Evolutionary conservation across 2,113 vertebrate genomes (phyloP), one percentile per base, ranked within the genome.

Genomic region (Xenus cinereus): DNA sequence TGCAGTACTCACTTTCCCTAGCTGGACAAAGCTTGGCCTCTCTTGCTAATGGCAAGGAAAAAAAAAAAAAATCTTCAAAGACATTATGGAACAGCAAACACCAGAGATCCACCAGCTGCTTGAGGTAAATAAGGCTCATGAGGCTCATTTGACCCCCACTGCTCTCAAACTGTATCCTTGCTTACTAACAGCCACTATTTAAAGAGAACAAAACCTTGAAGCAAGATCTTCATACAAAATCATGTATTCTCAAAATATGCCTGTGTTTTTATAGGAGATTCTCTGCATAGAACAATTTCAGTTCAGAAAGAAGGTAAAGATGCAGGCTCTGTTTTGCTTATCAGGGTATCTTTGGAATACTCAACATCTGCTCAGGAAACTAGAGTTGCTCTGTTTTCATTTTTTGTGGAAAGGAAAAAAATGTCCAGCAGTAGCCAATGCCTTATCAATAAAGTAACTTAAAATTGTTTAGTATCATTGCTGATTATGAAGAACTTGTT

Each of bases 331-430:
- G 24, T 64, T 94, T 91, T 69, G 46, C 43, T 84, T 74, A 62
- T 56, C 64, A 48, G 56, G 59, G 51, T 81, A 50, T 37, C 60
- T 91, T 69, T 90, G 27, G 41, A 75, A 69, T 30, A 89, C 8
- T 67, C 86, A 60, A 6, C 50, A 69, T 51, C 41, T 37, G 39
- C 59, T 90, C 63, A 68, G 84, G 60, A 94, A 95, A 51, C 10
- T 41, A 19, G 6, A 48, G 14, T 68, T 91, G 32, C 35, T 95
- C 81, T 56, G 22, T 32, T 95, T 94, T 87, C 46, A 76, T 78
- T 91, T 97, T 97, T 69, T 74, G 69, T 51, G 46, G 56, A 63
- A 94, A 83, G 83, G 57, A 95, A 91, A 59, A 9, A 93, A 54
- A 37, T 54, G 62, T 45, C 71, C 91, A 85, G 71, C 14, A 92